Conservation (phyloP, 2,888 invertebrate species). For the Chloroclysta siterata region DNA sequence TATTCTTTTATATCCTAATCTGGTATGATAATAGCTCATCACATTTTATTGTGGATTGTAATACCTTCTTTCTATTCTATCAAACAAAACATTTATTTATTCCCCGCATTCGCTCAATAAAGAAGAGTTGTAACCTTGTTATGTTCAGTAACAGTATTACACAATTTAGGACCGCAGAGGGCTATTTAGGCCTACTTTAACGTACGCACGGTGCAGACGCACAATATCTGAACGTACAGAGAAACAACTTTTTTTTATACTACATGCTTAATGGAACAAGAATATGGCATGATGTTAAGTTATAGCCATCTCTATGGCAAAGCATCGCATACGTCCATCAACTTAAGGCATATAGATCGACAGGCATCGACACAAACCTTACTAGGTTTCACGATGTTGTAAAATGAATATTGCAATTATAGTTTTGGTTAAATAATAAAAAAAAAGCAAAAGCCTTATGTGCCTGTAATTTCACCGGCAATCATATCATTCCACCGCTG, state of each 20-base stretch:
- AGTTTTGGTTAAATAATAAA: too few relatives aligned
- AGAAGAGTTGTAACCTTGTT: constrained; percentile 34
- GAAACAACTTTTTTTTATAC: background rate
- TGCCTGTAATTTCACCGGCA: too few relatives aligned
- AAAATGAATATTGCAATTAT: too few relatives aligned
- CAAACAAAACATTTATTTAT: constrained; percentile 30
- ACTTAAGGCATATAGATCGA: too few relatives aligned
- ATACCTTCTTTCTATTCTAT: constrained; percentile 18
- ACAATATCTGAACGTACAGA: constrained; percentile 16
- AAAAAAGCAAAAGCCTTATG: too few relatives aligned
- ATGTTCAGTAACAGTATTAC: constrained; percentile 26
- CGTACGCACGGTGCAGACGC: constrained; percentile 17
- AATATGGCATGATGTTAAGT: too few relatives aligned
- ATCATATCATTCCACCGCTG: too few relatives aligned
- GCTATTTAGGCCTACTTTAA: constrained; percentile 31
- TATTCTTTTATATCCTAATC: background rate
- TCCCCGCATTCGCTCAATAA: constrained; percentile 27
- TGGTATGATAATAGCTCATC: background rate
- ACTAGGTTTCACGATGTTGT: too few relatives aligned
- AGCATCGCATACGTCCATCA: too few relatives aligned
- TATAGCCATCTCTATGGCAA: too few relatives aligned
- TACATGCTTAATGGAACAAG: too few relatives aligned
- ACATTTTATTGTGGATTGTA: constrained; percentile 6
- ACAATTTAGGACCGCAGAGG: constrained; percentile 31
- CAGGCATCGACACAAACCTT: too few relatives aligned